Conservation (phyloP, 1,140 invertebrate genomes). For the Penaeus indicus region DNA sequence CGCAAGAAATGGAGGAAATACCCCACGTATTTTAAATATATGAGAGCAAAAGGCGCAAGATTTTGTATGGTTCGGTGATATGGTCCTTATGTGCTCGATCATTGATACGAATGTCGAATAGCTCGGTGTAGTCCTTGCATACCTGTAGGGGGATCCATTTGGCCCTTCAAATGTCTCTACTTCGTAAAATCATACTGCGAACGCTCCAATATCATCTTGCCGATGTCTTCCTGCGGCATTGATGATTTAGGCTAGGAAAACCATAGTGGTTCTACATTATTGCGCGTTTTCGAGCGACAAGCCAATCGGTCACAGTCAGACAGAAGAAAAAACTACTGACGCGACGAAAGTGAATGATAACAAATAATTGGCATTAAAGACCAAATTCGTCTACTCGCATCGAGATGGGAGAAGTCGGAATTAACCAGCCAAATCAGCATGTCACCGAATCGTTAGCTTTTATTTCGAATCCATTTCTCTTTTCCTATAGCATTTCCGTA, state of each 20-base stretch:
- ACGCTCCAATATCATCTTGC: not conserved
- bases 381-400: slow-evolving; percentile 4
- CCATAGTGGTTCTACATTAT: too few species aligned
- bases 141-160: slow-evolving; percentile 59
- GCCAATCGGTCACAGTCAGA: too few species aligned
- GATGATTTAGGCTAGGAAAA: too few species aligned
- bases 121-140: slow-evolving; percentile 46
- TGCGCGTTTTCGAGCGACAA: too few species aligned
- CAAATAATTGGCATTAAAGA: too few species aligned
- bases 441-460: slow-evolving; percentile 17
- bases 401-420: not conserved
- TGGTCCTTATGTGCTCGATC: slow-evolving; percentile 17
- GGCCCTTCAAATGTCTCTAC: slow-evolving; percentile 43
- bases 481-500: not conserved
- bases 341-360: too few species aligned
- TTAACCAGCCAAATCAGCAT: slow-evolving; percentile 24
- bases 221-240: too few species aligned
- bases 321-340: too few species aligned
- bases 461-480: not conserved
- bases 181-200: slow-evolving; percentile 48
- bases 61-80: slow-evolving; percentile 38
- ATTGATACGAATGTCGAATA: slow-evolving; percentile 22
- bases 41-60: slow-evolving; percentile 58
- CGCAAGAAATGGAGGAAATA: slow-evolving; percentile 60
- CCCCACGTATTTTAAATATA: slow-evolving; percentile 66